Evolutionary conservation across 2,888 invertebrate species (phyloP).

Genomic region (Mallateleia sp.): DNA sequence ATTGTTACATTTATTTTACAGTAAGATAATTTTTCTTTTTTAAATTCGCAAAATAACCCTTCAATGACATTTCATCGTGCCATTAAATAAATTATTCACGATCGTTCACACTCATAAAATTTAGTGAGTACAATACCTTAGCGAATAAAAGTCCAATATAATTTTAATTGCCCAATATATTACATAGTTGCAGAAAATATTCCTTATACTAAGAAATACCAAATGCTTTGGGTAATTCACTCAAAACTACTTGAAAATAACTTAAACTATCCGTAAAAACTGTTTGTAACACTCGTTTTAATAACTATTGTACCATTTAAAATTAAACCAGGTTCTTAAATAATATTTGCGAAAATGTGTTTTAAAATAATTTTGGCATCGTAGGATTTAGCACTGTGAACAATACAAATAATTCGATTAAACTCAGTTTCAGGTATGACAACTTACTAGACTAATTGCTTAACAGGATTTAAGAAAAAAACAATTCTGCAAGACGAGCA

Average conservation of each 20-base stretch:
- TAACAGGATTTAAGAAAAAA: conserved; percentile 31
- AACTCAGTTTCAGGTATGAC: not conserved
- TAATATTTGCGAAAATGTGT: not conserved
- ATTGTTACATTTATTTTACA: conserved; percentile 41
- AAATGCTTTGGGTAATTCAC: conserved; percentile 81
- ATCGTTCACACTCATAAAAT: conserved; percentile 45
- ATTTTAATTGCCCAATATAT: conserved; percentile 70
- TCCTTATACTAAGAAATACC: conserved; percentile 73
- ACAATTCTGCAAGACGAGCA: conserved; percentile 7
- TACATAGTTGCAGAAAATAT: conserved; percentile 78
- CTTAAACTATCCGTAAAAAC: conserved; percentile 57
- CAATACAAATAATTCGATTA: conserved; percentile 48
- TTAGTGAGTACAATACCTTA: conserved; percentile 28
- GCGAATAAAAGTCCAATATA: conserved; percentile 76
- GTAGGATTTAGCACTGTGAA: conserved; percentile 22
- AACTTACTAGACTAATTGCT: conserved; percentile 47
- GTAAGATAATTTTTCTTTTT: conserved; percentile 69
- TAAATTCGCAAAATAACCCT: conserved; percentile 75
- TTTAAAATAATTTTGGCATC: not conserved
- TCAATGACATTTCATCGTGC: conserved; percentile 63
- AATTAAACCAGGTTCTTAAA: conserved; percentile 67
- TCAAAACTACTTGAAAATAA: conserved; percentile 82
- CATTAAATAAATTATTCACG: conserved; percentile 64
- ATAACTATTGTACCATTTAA: conserved; percentile 78
- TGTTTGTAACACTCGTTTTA: conserved; percentile 58